These are phyloP conservation scores for Siphamia tubifer DNA, from an alignment of 2,113 vertebrate genomes.

Conservation along the genomic window DNA sequence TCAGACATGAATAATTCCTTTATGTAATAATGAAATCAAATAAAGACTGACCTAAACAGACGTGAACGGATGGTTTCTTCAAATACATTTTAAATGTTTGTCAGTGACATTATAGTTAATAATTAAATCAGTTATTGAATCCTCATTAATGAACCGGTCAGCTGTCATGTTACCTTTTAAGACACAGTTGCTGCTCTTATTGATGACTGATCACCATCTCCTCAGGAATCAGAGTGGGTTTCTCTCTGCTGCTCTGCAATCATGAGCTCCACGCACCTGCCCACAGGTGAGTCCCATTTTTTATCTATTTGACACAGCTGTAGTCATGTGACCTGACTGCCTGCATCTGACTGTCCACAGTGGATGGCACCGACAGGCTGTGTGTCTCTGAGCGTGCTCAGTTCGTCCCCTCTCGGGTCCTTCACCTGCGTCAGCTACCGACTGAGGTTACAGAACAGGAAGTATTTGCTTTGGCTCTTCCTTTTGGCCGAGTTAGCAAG, in stretches of 20 bases:
- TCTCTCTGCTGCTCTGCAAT: slow-evolving; percentile 16
- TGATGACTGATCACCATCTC: not conserved
- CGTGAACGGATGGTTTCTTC: too few species aligned
- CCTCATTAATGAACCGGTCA: too few species aligned
- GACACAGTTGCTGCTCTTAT: too few species aligned
- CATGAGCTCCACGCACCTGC: slow-evolving; percentile 53
- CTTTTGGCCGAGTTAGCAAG: slow-evolving; percentile 50
- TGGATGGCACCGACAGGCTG: slow-evolving; percentile 52
- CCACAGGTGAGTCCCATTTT: slow-evolving; percentile 39
- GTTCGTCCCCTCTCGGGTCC: slow-evolving; percentile 45
- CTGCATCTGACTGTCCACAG: slow-evolving; percentile 12
- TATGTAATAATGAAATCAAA: too few species aligned
- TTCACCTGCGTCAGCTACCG: slow-evolving; percentile 57
- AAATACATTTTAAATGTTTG: too few species aligned
- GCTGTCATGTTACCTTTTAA: not conserved
- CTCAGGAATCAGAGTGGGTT: slow-evolving; percentile 29
- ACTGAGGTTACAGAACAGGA: slow-evolving; percentile 58
- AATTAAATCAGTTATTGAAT: too few species aligned
- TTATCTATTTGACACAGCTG: not conserved
- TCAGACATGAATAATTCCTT: too few species aligned
- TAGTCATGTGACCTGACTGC: too few species aligned
- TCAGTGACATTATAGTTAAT: too few species aligned
- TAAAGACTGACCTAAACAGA: too few species aligned
- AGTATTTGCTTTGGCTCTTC: slow-evolving; percentile 46
- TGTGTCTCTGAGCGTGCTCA: slow-evolving; percentile 55